A percentile compares a stretch with the other conserved stretches of the same genome.
Evolutionary conservation across 2,797 vertebrate species (phyloP).

Genomic region (Hylomyscus alleni): DNA sequence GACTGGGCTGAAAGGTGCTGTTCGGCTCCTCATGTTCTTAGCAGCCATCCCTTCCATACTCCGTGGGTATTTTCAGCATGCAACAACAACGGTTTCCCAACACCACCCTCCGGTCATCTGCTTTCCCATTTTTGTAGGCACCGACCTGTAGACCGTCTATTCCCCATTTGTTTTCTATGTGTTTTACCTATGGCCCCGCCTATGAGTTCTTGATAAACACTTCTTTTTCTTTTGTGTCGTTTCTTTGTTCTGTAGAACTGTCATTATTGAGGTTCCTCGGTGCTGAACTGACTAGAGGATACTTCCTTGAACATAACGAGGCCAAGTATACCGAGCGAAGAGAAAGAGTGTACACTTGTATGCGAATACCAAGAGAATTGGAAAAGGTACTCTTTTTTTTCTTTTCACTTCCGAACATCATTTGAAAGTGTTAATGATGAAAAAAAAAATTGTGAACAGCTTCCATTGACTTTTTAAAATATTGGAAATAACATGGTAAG

Average conservation of each 20-base stretch:
- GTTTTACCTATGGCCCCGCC: background rate
- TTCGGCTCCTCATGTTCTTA: background rate
- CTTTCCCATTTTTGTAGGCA: background rate
- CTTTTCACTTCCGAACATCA: conserved; percentile 58
- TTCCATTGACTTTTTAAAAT: conserved; percentile 49
- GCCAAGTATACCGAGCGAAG: conserved; percentile 98
- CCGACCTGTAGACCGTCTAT: background rate
- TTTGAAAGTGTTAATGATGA: conserved; percentile 59
- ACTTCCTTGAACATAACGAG: conserved; percentile 99
- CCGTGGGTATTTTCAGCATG: background rate
- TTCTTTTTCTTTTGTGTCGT: conserved; percentile 77
- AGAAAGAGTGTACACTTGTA: conserved; percentile 97
- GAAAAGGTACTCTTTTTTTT: conserved; percentile 93
- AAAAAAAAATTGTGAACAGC: conserved; percentile 11
- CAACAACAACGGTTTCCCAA: background rate
- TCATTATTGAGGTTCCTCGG: conserved; percentile 96
- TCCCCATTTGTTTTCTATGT: background rate
- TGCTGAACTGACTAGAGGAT: conserved; percentile 97
- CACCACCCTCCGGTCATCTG: background rate
- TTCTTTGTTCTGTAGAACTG: conserved; percentile 90
- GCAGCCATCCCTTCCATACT: background rate
- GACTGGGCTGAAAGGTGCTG: background rate
- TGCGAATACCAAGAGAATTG: conserved; percentile 98
- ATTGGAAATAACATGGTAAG: conserved; percentile 20
- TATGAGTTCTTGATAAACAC: conserved; percentile 71